A percentile compares a stretch with the other conserved stretches of the same genome.
Evolutionary conservation across 2,113 vertebrate genomes (phyloP).

Genomic region (Marmota monax): DNA sequence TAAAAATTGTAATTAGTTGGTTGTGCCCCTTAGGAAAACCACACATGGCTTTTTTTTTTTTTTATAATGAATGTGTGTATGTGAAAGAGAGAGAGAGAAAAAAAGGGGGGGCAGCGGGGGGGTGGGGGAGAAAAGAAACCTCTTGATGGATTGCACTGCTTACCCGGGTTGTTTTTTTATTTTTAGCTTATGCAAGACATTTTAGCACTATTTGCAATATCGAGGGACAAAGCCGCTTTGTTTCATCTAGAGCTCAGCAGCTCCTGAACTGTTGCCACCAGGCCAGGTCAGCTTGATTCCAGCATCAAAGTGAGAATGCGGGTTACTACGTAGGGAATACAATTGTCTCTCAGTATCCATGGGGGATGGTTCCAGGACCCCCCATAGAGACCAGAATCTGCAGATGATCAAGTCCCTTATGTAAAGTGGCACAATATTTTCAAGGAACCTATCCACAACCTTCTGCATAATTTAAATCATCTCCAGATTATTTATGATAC

Average conservation of each 20-base stretch:
- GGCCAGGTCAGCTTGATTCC: slow-evolving; percentile 16
- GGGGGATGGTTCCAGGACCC: background rate
- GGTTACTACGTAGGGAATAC: background rate
- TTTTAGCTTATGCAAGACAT: slow-evolving; percentile 64
- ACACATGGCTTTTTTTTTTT: slow-evolving; percentile 78
- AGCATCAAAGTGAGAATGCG: slow-evolving; percentile 39
- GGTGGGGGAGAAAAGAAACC: background rate
- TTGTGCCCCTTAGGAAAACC: slow-evolving; percentile 82
- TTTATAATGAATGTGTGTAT: slow-evolving; percentile 67
- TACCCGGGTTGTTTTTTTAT: slow-evolving; percentile 46
- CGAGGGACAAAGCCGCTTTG: slow-evolving; percentile 77
- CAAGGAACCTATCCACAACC: background rate
- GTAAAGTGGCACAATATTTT: background rate
- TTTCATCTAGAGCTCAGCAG: slow-evolving; percentile 43
- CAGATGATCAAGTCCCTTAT: background rate
- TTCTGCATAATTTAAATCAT: background rate
- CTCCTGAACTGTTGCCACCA: background rate
- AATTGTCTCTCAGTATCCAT: background rate
- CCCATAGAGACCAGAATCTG: background rate
- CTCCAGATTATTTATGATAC: background rate
- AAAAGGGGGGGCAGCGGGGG: background rate
- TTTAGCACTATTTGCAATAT: slow-evolving; percentile 59
- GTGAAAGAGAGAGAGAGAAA: background rate
- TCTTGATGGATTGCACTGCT: slow-evolving; percentile 68
- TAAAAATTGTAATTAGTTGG: slow-evolving; percentile 85